Percentiles rank a stretch among this genome's conserved stretches.
phyloP scores from a whole-genome alignment of 1,140 invertebrate species.

The Leptonema lineaticorne region DNA sequence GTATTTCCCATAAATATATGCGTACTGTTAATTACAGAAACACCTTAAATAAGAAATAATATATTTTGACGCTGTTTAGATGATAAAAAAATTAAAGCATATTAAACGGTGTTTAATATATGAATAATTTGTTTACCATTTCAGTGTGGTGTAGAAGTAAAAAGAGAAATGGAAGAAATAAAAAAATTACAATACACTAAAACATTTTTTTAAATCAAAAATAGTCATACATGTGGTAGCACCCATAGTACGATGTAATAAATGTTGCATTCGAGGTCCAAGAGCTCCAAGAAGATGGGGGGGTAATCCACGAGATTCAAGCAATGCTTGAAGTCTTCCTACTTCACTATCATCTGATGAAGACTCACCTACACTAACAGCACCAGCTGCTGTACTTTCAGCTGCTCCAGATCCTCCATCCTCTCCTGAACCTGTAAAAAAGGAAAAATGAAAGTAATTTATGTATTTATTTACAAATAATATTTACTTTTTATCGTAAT shows the following conservation, averaged over 20 bases:
- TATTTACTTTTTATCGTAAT: too few species aligned
- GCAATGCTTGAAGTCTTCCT: constrained; percentile 81
- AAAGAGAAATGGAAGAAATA: too few species aligned
- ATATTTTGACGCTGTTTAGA: constrained; percentile 2
- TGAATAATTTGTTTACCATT: too few species aligned
- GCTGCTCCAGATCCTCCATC: constrained; percentile 34
- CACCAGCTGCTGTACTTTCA: constrained; percentile 35
- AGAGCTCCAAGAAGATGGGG: constrained; percentile 94
- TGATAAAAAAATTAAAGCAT: constrained; percentile 16
- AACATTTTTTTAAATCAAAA: background rate
- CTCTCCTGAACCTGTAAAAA: constrained; percentile 31
- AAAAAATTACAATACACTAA: background rate
- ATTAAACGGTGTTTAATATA: background rate
- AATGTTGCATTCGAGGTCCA: constrained; percentile 95
- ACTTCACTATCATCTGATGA: constrained; percentile 85
- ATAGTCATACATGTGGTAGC: constrained; percentile 68
- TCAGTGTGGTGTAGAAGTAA: background rate
- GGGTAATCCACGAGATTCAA: constrained; percentile 92
- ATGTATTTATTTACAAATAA: too few species aligned
- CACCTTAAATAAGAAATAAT: too few species aligned
- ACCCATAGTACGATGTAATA: constrained; percentile 91
- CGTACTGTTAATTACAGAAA: too few species aligned
- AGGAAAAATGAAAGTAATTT: too few species aligned
- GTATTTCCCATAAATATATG: too few species aligned
- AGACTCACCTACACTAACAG: constrained; percentile 59